These are phyloP conservation scores for Ostrea denselamellosa DNA, from an alignment of 1,140 invertebrate species.

Conservation along the genomic window DNA sequence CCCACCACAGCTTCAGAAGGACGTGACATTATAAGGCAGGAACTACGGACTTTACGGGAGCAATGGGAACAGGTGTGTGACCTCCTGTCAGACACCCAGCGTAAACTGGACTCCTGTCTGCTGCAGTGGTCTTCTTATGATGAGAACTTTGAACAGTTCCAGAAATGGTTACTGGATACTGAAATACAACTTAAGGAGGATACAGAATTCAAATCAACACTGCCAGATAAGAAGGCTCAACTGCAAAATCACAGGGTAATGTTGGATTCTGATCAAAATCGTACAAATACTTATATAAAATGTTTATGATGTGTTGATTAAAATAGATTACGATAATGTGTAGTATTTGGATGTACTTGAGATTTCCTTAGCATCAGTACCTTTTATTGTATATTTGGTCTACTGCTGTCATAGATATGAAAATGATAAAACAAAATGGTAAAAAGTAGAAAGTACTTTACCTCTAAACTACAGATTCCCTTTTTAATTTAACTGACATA, in stretches of 20 bases:
- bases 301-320: background rate
- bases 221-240: conserved; percentile 96
- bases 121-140: conserved; percentile 79
- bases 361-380: too few relatives aligned
- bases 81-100: conserved; percentile 88
- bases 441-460: too few relatives aligned
- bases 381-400: too few relatives aligned
- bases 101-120: conserved; percentile 92
- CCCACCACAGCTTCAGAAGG: conserved; percentile 95
- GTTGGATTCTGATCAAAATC: background rate
- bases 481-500: too few relatives aligned
- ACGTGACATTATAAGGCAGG: conserved; percentile 92
- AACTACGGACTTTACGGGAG: conserved; percentile 89
- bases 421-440: too few relatives aligned
- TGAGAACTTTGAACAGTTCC: conserved; percentile 87
- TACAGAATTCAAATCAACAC: conserved; percentile 91
- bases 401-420: too few relatives aligned
- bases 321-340: too few relatives aligned
- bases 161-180: conserved; percentile 94
- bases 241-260: conserved; percentile 93
- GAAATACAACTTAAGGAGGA: conserved; percentile 94
- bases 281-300: background rate
- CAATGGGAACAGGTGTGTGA: conserved; percentile 86
- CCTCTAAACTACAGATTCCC: too few relatives aligned
- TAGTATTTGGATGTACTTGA: too few relatives aligned